Conservation (phyloP, 2,888 invertebrate genomes). For the Oscheius onirici region DNA sequence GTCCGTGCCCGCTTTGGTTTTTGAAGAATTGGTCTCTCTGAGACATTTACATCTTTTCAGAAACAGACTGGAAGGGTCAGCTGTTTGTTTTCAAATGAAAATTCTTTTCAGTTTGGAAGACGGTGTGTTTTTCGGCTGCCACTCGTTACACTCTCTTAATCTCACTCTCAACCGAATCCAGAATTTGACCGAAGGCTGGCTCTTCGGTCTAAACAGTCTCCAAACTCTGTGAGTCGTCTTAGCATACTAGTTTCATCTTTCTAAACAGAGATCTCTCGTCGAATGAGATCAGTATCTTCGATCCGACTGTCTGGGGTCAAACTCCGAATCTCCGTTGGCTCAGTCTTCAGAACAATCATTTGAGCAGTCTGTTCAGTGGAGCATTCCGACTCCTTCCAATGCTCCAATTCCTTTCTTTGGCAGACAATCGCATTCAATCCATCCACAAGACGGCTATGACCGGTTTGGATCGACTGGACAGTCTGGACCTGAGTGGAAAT, state of each 20-base stretch:
- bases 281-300: constrained; percentile 52
- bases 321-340: constrained; percentile 50
- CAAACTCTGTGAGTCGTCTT: constrained; percentile 47
- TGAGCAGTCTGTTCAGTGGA: constrained; percentile 51
- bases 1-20: constrained; percentile 2
- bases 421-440: constrained; percentile 49
- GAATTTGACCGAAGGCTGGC: constrained; percentile 52
- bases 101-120: constrained; percentile 44
- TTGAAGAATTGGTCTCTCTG: constrained; percentile 13
- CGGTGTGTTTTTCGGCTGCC: constrained; percentile 55
- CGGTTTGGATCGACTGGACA: constrained; percentile 52
- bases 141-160: constrained; percentile 47
- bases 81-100: background rate
- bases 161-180: constrained; percentile 51
- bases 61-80: constrained; percentile 42
- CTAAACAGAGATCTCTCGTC: constrained; percentile 50
- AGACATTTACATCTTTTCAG: constrained; percentile 37
- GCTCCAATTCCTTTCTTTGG: constrained; percentile 48
- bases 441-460: constrained; percentile 54
- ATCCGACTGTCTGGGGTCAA: constrained; percentile 51
- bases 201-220: constrained; percentile 50
- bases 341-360: constrained; percentile 47
- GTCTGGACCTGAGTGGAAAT: constrained; percentile 56
- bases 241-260: constrained; percentile 3
- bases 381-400: constrained; percentile 49